A percentile compares a stretch with the other conserved stretches of the same genome.
Conservation (phyloP, 2,888 invertebrate genomes). For the Drosophila ustulata region DNA sequence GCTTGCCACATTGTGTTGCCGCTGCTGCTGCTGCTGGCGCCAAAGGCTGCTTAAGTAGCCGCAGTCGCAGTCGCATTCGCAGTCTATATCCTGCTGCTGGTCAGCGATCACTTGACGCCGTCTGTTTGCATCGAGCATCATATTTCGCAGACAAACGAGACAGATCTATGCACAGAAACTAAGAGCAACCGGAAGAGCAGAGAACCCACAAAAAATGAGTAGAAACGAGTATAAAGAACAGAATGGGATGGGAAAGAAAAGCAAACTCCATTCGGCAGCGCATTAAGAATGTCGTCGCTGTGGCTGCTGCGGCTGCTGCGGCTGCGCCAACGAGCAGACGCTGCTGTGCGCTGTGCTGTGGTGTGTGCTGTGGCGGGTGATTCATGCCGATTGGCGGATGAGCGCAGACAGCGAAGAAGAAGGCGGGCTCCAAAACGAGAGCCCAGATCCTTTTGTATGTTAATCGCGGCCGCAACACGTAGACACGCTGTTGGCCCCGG, state of each 20-base stretch:
- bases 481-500: constrained; percentile 43
- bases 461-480: constrained; percentile 72
- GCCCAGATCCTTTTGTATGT: constrained; percentile 82
- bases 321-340: constrained; percentile 1
- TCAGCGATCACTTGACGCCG: constrained; percentile 72
- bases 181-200: constrained; percentile 45
- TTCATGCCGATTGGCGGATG: constrained; percentile 76
- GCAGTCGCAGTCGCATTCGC: constrained; percentile 42
- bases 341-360: not conserved
- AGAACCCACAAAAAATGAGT: constrained; percentile 1
- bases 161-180: constrained; percentile 30
- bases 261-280: constrained; percentile 20
- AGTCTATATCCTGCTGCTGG: constrained; percentile 22
- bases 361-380: constrained; percentile 47
- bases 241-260: not conserved
- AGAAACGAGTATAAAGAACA: constrained; percentile 4
- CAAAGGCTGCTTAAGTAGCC: constrained; percentile 72
- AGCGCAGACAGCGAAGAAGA: constrained; percentile 53
- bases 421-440: constrained; percentile 77
- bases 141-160: constrained; percentile 70
- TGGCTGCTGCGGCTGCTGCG: constrained; percentile 71
- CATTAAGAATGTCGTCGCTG: constrained; percentile 54
- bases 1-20: constrained; percentile 15
- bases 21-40: constrained; percentile 59
- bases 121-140: constrained; percentile 63